phyloP scores from a whole-genome alignment of 1,140 invertebrate genomes.

The Formica selysi region DNA sequence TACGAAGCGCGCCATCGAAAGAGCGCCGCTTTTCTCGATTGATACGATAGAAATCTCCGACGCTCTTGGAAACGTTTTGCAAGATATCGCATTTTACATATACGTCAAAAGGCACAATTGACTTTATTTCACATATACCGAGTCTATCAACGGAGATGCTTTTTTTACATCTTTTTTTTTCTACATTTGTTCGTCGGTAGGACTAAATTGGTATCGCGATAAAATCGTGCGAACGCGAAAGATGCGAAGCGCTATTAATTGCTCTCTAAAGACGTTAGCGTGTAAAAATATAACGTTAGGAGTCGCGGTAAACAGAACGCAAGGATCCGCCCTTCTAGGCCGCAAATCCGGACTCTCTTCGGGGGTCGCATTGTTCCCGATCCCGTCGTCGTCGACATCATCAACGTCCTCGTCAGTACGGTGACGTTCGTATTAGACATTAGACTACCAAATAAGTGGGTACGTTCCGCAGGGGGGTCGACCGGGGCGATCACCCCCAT shows the following conservation, averaged over 20 bases:
- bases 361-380: constrained; percentile 62
- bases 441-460: constrained; percentile 87
- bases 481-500: constrained; percentile 70
- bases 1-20: constrained; percentile 11
- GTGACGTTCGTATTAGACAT: constrained; percentile 82
- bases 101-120: not conserved
- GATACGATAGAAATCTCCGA: not conserved
- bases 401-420: constrained; percentile 70
- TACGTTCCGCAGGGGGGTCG: constrained; percentile 74
- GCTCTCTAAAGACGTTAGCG: constrained; percentile 47
- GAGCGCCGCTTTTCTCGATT: not conserved
- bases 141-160: not conserved
- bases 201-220: constrained; percentile 1
- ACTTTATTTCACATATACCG: not conserved
- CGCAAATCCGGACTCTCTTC: constrained; percentile 24
- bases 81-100: not conserved
- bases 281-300: constrained; percentile 41
- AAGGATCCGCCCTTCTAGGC: constrained; percentile 43
- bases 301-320: constrained; percentile 39
- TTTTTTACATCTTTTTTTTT: not conserved
- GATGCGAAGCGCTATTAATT: constrained; percentile 41
- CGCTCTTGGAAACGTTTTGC: not conserved
- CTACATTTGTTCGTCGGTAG: not conserved
- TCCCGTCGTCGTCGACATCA: constrained; percentile 67
- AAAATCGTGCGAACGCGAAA: not conserved